Base-by-base conservation (phyloP, 2,113 vertebrate species). In the Tylochromis polylepis region DNA sequence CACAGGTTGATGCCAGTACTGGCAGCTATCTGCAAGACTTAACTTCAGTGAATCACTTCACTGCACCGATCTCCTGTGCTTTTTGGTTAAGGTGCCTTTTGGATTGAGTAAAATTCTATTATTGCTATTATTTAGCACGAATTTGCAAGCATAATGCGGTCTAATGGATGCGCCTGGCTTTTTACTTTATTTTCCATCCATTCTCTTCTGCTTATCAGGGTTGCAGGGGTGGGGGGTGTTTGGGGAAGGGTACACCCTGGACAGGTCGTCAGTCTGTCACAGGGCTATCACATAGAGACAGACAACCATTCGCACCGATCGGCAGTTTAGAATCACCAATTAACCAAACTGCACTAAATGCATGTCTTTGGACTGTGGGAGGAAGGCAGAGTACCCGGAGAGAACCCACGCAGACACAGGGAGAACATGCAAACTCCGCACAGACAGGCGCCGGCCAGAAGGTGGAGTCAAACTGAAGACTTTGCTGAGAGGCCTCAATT, bases 111-210 rank as follows among this genome's bases (percentile, higher is more conserved):
- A 43, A 70, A 43, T 0, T 2, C 36, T 41, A 22, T 14, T 34
- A 9, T 16, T 24, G 5, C 5, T 41, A 0, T 41, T 22, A 15
- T 12, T 51, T 20, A 51, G 7, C 49, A 0, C 62, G 15, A 15
- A 67, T 36, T 65, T 36, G n/a, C 62, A 41, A 59, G 24, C 0
- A 0, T 16, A 59, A 59, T 29, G 0, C 0, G 0, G 16, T 59
- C 2, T 59, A 29, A 59, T 16, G 14, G 57, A 0, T 59, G 24
- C 6, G 31, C 31, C 31, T 34, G 6, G 0, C 8, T 22, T 56
- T 56, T 56, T 22, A 55, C 10, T 22, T 2, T 11, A 55, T 55
- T 55, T 22, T 55, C 53, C 20, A 56, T 56, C 11, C 55, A 56
- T 56, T 56, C 5, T 31, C 15, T 34, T 60, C 16, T 60, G 9